phyloP scores from a whole-genome alignment of 2,888 invertebrate genomes.

The Zhuqinia jingwanae region DNA sequence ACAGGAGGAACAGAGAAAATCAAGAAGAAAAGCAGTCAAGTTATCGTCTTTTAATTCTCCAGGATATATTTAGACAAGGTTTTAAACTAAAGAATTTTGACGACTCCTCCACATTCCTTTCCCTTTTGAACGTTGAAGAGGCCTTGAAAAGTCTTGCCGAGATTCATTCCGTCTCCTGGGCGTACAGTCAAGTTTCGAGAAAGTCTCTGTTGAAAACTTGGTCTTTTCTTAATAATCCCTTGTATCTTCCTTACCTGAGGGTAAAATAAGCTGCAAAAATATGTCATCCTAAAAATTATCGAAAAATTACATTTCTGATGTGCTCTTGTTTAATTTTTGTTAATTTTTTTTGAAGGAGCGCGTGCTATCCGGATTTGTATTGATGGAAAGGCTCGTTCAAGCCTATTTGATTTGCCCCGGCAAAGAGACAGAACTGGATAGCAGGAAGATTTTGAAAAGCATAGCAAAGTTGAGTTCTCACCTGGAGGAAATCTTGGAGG shows the following conservation, averaged over 20 bases:
- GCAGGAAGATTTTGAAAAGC: constrained; percentile 13
- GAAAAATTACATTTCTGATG: too few species aligned
- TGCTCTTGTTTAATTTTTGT: too few species aligned
- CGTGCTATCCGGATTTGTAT: constrained; percentile 31
- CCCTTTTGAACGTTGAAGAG: constrained; percentile 62
- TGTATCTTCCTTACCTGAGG: constrained; percentile 53
- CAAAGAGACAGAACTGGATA: constrained; percentile 1
- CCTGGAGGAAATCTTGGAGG: constrained; percentile 42
- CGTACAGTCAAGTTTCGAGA: constrained; percentile 41
- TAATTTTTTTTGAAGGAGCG: constrained; percentile 37
- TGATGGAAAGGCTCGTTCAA: constrained; percentile 47
- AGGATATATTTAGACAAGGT: constrained; percentile 45
- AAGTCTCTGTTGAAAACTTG: constrained; percentile 35
- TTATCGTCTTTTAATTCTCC: constrained; percentile 55
- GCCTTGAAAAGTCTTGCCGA: constrained; percentile 55
- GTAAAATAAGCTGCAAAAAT: constrained; percentile 30
- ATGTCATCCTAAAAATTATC: too few species aligned
- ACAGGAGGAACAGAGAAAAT: background rate
- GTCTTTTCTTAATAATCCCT: constrained; percentile 55
- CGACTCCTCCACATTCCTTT: constrained; percentile 50
- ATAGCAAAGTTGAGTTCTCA: constrained; percentile 34
- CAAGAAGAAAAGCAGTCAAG: constrained; percentile 37
- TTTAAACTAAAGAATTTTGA: constrained; percentile 48
- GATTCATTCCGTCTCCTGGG: constrained; percentile 64
- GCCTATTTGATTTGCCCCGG: constrained; percentile 22